phyloP scores from a whole-genome alignment of 2,888 invertebrate genomes.

The Andricus curvator region DNA sequence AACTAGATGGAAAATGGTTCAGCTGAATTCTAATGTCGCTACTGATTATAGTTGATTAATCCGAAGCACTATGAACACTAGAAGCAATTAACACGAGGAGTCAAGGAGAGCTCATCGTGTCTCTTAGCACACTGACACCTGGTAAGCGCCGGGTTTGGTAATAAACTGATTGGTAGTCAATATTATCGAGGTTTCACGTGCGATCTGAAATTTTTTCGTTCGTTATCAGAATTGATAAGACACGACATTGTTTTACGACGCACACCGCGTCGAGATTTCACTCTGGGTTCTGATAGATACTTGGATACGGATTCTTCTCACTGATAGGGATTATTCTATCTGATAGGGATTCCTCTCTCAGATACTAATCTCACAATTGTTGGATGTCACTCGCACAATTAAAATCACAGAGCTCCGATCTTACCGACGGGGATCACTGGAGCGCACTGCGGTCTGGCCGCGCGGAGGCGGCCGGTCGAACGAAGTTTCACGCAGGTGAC shows the following conservation, averaged over 20 bases:
- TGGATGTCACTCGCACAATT: background rate
- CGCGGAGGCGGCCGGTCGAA: constrained; percentile 53
- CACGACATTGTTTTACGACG: constrained; percentile 24
- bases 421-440: constrained; percentile 46
- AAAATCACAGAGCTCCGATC: constrained; percentile 29
- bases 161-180: constrained; percentile 27
- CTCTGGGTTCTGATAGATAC: background rate
- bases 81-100: background rate
- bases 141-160: constrained; percentile 15
- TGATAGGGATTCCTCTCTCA: background rate
- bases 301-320: background rate
- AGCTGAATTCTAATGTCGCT: constrained; percentile 39
- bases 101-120: constrained; percentile 1
- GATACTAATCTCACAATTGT: background rate
- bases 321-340: background rate
- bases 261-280: constrained; percentile 18
- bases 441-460: constrained; percentile 52
- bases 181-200: constrained; percentile 29
- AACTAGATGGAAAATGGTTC: constrained; percentile 62
- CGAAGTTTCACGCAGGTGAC: constrained; percentile 61
- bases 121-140: constrained; percentile 14
- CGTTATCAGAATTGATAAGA: constrained; percentile 26
- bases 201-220: constrained; percentile 27
- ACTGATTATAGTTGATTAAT: constrained; percentile 7
- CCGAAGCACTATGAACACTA: constrained; percentile 14